Conservation (phyloP, 2,797 vertebrate species). For the Thaleichthys pacificus region DNA sequence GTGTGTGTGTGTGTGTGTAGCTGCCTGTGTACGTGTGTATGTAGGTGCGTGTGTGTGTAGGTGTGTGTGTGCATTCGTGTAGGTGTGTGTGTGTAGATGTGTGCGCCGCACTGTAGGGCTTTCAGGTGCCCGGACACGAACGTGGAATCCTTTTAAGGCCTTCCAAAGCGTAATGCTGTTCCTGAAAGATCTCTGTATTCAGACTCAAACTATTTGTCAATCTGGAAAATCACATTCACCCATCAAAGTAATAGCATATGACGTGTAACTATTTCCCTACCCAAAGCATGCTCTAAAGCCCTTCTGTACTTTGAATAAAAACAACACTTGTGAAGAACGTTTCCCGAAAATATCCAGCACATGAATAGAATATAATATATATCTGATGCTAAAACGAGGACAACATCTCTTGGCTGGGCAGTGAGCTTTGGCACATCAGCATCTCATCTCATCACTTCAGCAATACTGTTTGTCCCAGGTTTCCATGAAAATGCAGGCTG, state of each 20-base stretch:
- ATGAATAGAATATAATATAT: conserved; percentile 23
- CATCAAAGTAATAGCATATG: conserved; percentile 41
- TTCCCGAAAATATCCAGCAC: conserved; percentile 14
- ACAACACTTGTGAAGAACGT: conserved; percentile 10
- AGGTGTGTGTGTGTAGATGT: conserved; percentile 1
- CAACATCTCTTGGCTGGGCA: conserved; percentile 44
- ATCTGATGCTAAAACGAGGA: conserved; percentile 32
- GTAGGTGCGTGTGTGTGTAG: neutral
- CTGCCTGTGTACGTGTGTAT: conserved; percentile 9
- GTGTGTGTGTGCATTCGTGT: conserved; percentile 6
- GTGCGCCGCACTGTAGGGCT: conserved; percentile 7
- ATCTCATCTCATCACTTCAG: conserved; percentile 8
- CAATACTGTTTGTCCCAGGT: neutral
- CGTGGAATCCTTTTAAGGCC: conserved; percentile 42
- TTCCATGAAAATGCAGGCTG: neutral
- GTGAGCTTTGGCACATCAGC: conserved; percentile 37
- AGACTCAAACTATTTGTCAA: conserved; percentile 41
- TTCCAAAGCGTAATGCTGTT: conserved; percentile 29
- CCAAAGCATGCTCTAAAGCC: conserved; percentile 20
- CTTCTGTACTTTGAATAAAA: conserved; percentile 37
- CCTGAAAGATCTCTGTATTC: conserved; percentile 36
- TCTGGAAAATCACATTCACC: conserved; percentile 46
- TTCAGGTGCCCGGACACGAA: conserved; percentile 35
- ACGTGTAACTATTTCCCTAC: conserved; percentile 26
- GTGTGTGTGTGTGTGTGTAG: neutral